Evolutionary conservation across 2,113 vertebrate genomes (phyloP).

Genomic region (Stercorarius parasiticus): DNA sequence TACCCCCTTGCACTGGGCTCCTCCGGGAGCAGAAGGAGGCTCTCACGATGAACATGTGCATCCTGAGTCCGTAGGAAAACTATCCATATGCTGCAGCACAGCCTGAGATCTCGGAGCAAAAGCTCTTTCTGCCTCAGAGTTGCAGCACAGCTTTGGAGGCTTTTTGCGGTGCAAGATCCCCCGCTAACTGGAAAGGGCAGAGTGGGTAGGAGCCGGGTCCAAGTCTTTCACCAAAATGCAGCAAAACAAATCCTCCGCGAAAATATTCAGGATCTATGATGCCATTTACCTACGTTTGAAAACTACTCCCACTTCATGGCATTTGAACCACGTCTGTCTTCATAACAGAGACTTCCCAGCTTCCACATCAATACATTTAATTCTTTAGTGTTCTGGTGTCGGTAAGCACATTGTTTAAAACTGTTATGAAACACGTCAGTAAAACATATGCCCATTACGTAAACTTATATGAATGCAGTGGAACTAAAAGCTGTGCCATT

Average conservation of each 20-base stretch:
- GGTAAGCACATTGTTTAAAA: background rate
- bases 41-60: background rate
- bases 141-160: background rate
- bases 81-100: background rate
- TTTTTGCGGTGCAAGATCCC: background rate
- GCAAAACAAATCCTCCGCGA: background rate
- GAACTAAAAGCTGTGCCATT: background rate
- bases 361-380: background rate
- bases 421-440: background rate
- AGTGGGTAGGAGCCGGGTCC: background rate
- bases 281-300: background rate
- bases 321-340: background rate
- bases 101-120: background rate
- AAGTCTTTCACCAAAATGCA: background rate
- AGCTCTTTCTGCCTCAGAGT: background rate
- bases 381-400: background rate
- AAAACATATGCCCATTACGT: background rate
- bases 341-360: background rate
- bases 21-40: background rate
- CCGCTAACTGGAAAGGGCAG: background rate
- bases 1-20: background rate
- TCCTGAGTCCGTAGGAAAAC: background rate
- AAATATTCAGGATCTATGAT: background rate
- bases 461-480: background rate
- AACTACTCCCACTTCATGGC: background rate